Conservation (phyloP, 2,797 vertebrate species). For the Tokudaia tokunoshimensis region DNA sequence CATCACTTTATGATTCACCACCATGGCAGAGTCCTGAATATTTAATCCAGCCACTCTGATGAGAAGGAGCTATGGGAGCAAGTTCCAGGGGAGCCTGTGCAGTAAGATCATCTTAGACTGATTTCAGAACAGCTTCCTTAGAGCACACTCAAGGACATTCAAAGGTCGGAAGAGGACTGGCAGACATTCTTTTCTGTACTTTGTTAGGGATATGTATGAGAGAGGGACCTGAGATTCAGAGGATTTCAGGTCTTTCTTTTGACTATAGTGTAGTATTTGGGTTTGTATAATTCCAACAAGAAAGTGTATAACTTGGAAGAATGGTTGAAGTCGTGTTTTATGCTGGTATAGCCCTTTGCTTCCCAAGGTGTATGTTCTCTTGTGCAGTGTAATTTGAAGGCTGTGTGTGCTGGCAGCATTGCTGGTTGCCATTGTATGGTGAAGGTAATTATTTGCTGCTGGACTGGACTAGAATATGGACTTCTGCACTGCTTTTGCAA, state of each 20-base stretch:
- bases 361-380: not conserved
- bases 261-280: not conserved
- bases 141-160: slow-evolving; percentile 84
- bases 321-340: not conserved
- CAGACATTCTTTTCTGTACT: slow-evolving; percentile 43
- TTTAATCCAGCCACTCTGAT: slow-evolving; percentile 84
- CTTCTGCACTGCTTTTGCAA: slow-evolving; percentile 33
- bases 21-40: slow-evolving; percentile 86
- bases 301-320: slow-evolving; percentile 15
- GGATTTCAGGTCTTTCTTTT: slow-evolving; percentile 30
- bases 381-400: not conserved
- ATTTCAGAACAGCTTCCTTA: slow-evolving; percentile 84
- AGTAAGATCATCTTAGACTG: slow-evolving; percentile 70
- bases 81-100: slow-evolving; percentile 77
- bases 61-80: slow-evolving; percentile 68
- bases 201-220: slow-evolving; percentile 42
- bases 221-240: not conserved
- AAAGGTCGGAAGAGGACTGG: not conserved
- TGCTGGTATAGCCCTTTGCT: not conserved
- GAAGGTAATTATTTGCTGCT: slow-evolving; percentile 58
- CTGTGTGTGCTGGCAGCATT: not conserved
- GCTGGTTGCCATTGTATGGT: not conserved
- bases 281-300: not conserved
- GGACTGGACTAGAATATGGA: slow-evolving; percentile 8
- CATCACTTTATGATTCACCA: slow-evolving; percentile 76